These are phyloP conservation scores for Gambusia affinis DNA, from an alignment of 2,113 vertebrate species.

Conservation along the genomic window DNA sequence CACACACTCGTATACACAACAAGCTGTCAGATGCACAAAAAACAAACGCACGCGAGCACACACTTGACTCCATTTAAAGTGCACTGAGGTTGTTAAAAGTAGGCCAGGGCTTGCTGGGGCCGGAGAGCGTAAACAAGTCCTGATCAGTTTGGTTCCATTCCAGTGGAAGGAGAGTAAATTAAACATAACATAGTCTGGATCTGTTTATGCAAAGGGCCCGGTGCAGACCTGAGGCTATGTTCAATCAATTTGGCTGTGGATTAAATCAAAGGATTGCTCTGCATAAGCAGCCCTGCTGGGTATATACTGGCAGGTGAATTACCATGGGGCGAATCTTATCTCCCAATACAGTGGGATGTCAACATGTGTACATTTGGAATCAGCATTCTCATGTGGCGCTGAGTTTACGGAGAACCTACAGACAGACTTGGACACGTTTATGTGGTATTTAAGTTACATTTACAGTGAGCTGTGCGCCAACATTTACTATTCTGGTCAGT, in stretches of 20 bases:
- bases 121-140: constrained; percentile 69
- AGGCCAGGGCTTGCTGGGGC: constrained; percentile 67
- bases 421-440: background rate
- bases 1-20: background rate
- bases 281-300: constrained; percentile 40
- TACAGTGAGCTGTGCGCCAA: background rate
- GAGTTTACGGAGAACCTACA: constrained; percentile 4
- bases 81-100: constrained; percentile 64
- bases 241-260: constrained; percentile 68
- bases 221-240: constrained; percentile 65
- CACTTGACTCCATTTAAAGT: constrained; percentile 61
- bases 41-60: constrained; percentile 21
- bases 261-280: constrained; percentile 66
- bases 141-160: constrained; percentile 66
- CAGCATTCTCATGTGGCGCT: constrained; percentile 26
- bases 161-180: constrained; percentile 69
- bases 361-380: constrained; percentile 57
- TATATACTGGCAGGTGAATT: constrained; percentile 52
- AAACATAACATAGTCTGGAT: constrained; percentile 69
- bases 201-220: constrained; percentile 66
- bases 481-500: background rate
- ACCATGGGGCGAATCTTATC: constrained; percentile 45
- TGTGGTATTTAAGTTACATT: constrained; percentile 6
- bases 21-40: constrained; percentile 26
- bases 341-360: constrained; percentile 44